Conservation (phyloP, 2,888 invertebrate genomes). For the Aspidapion aeneum region DNA sequence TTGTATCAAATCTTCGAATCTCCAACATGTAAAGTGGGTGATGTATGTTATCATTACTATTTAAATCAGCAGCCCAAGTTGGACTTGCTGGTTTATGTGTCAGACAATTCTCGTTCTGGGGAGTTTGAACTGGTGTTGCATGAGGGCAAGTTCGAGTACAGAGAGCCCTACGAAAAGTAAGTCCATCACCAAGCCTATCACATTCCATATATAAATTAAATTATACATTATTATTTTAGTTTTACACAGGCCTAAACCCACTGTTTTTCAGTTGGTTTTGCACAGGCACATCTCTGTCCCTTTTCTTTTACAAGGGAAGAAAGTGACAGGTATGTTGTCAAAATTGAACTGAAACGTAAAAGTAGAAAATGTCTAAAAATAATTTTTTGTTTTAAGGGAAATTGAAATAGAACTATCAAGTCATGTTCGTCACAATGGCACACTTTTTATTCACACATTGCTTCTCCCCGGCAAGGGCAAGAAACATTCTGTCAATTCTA, state of each 20-base stretch:
- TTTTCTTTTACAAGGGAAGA: too few relatives aligned
- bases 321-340: too few relatives aligned
- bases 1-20: constrained; percentile 69
- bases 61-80: constrained; percentile 63
- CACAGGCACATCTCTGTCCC: too few relatives aligned
- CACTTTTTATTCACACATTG: constrained; percentile 73
- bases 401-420: constrained; percentile 66
- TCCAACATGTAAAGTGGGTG: constrained; percentile 62
- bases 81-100: constrained; percentile 67
- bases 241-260: too few relatives aligned
- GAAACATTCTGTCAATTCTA: constrained; percentile 49
- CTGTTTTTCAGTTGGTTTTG: too few relatives aligned
- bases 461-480: constrained; percentile 58
- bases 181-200: too few relatives aligned
- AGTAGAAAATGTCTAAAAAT: too few relatives aligned
- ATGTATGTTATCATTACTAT: constrained; percentile 67
- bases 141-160: constrained; percentile 63
- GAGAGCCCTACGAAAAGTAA: constrained; percentile 53
- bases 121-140: constrained; percentile 61
- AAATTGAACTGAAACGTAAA: too few relatives aligned
- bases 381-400: constrained; percentile 59
- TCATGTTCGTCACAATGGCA: constrained; percentile 79
- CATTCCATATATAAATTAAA: too few relatives aligned
- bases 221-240: too few relatives aligned
- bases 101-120: constrained; percentile 54